Evolutionary conservation across 2,113 vertebrate genomes (phyloP).

Genomic region (Odontophorus gujanensis): DNA sequence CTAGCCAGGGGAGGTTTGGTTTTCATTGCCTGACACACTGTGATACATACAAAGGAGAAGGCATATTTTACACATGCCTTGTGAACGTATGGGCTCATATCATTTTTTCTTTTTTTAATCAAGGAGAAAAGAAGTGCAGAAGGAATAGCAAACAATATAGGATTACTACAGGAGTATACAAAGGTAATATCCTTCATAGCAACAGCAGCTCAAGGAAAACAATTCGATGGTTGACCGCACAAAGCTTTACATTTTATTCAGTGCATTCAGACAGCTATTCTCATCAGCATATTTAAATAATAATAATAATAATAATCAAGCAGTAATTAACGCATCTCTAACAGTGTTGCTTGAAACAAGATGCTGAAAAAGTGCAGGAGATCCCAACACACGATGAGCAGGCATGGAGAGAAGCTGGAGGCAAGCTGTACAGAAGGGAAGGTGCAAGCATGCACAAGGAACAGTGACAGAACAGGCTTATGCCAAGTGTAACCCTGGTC

Average conservation of each 20-base stretch:
- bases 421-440: constrained; percentile 1
- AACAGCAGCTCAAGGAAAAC: background rate
- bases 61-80: background rate
- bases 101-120: background rate
- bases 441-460: background rate
- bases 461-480: background rate
- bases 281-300: background rate
- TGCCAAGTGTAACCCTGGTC: background rate
- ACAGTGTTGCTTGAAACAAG: background rate
- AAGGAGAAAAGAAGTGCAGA: background rate
- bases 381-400: background rate
- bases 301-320: constrained; percentile 13
- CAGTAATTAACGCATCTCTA: background rate
- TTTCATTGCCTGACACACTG: background rate
- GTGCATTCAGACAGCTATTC: background rate
- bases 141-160: background rate
- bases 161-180: background rate
- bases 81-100: background rate
- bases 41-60: background rate
- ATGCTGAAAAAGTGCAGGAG: background rate
- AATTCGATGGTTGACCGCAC: background rate
- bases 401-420: background rate
- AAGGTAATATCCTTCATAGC: background rate
- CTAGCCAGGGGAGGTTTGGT: background rate
- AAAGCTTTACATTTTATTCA: background rate